Percentiles rank a stretch among this genome's conserved stretches.
These are phyloP conservation scores for Sebastes melanostomus DNA, from an alignment of 2,797 vertebrate genomes.

Conservation along the genomic window DNA sequence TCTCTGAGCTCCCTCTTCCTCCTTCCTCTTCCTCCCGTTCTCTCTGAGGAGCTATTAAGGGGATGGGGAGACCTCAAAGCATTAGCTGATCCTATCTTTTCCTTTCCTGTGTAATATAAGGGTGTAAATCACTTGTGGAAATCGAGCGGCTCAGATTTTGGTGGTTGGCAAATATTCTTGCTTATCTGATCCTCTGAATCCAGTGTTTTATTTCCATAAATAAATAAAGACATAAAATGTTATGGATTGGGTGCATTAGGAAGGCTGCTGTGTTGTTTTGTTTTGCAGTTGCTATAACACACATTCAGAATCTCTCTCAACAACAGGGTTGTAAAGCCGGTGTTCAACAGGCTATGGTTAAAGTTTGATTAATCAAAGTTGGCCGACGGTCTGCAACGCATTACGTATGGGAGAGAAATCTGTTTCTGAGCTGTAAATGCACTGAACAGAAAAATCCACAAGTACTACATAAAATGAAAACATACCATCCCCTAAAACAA, in stretches of 20 bases:
- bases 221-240: constrained; percentile 14
- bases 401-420: constrained; percentile 1
- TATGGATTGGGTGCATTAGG: background rate
- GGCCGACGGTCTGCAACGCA: background rate
- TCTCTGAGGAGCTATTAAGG: constrained; percentile 59
- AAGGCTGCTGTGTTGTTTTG: constrained; percentile 6
- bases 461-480: constrained; percentile 3
- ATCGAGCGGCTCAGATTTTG: constrained; percentile 47
- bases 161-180: constrained; percentile 55
- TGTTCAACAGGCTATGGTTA: constrained; percentile 5
- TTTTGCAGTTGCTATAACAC: constrained; percentile 26
- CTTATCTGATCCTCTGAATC: constrained; percentile 29
- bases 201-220: constrained; percentile 22
- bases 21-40: constrained; percentile 69
- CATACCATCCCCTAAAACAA: constrained; percentile 7
- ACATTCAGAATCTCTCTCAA: background rate
- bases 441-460: constrained; percentile 11
- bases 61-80: constrained; percentile 32
- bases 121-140: constrained; percentile 57
- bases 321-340: background rate
- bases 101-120: constrained; percentile 53
- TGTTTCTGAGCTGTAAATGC: background rate
- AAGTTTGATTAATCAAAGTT: constrained; percentile 30
- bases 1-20: constrained; percentile 73
- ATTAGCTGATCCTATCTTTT: constrained; percentile 62